Base-by-base conservation (phyloP, 37 sponge, comb jelly and placozoan genomes). In the Ianthella basta region DNA sequence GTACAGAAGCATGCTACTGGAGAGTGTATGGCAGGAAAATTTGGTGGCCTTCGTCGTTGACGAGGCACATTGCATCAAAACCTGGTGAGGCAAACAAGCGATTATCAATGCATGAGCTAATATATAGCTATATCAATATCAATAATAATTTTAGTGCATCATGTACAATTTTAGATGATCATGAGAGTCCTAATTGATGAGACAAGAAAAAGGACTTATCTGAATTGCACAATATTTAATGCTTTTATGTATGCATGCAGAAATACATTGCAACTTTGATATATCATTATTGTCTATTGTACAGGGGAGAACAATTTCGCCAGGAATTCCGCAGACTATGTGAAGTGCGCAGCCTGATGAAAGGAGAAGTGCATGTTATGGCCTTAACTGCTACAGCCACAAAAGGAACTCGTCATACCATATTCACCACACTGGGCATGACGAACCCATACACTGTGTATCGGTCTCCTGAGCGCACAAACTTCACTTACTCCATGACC, bases 371-470 rank as follows among this genome's bases (percentile, higher is more conserved):
- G 14, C 74, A 60, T 29, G 79, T 85, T 20, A 85, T 77, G 85
- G 85, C 85, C 24, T 34, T 85, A 75, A 85, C 85, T 59, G 85
- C 85, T 27, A 85, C 85, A 32, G 85, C 85, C 54, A 85, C 85
- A 56, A 55, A 55, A 34, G 16, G 21, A 57, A 50, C 54, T 57
- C 85, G 35, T n/a, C n/a, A 38, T 50, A 53, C 56, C 29, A 56
- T 85, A 6, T 36, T 44, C 44, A 59, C n/a, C 33, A 75, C 61
- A 60, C 10, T 85, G 12, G 85, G 85, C 60, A 44, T 85, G 61
- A 85, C 24, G 40, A 50, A 85, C 63, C 60, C 85, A 55, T 53
- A 24, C 55, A 75, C 36, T 73, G 55, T 85, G 37, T 15, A 20
- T 19, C 29, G 35, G 56, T 59, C 38, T 25, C 85, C 85, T 14